Conservation (phyloP, 2,113 vertebrate species). For the Pagrus major region DNA sequence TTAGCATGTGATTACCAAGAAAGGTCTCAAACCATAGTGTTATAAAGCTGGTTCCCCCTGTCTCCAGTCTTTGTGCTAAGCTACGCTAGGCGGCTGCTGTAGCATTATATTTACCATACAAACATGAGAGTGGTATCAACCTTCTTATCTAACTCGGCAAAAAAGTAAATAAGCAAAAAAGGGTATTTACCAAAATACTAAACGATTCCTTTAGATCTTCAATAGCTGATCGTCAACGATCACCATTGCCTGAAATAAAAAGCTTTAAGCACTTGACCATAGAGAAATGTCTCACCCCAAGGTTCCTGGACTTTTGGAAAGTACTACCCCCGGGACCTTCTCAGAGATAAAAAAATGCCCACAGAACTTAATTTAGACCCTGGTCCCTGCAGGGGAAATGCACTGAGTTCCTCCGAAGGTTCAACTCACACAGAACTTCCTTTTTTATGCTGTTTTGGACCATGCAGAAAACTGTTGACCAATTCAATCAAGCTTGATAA, state of each 20-base stretch:
- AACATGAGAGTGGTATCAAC: background rate
- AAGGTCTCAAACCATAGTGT: conserved; percentile 28
- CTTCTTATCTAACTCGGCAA: too few relatives aligned
- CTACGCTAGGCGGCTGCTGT: background rate
- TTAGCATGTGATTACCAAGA: conserved; percentile 54
- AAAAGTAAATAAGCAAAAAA: background rate
- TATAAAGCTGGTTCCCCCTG: background rate
- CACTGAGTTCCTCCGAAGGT: too few relatives aligned
- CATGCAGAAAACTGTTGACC: background rate
- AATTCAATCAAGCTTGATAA: background rate
- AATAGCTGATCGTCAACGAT: too few relatives aligned
- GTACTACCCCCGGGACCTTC: too few relatives aligned
- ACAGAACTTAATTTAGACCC: too few relatives aligned
- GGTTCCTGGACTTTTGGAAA: too few relatives aligned
- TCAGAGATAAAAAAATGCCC: too few relatives aligned
- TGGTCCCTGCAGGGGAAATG: too few relatives aligned
- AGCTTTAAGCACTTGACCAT: too few relatives aligned
- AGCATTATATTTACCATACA: background rate
- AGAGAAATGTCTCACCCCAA: too few relatives aligned
- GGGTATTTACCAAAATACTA: background rate
- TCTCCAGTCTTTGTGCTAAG: conserved; percentile 3
- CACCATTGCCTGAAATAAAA: too few relatives aligned
- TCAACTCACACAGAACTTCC: too few relatives aligned
- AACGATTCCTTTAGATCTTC: background rate
- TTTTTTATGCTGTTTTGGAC: background rate